phyloP scores from a whole-genome alignment of 2,113 vertebrate genomes.

The Andinoacara biseriatus region DNA sequence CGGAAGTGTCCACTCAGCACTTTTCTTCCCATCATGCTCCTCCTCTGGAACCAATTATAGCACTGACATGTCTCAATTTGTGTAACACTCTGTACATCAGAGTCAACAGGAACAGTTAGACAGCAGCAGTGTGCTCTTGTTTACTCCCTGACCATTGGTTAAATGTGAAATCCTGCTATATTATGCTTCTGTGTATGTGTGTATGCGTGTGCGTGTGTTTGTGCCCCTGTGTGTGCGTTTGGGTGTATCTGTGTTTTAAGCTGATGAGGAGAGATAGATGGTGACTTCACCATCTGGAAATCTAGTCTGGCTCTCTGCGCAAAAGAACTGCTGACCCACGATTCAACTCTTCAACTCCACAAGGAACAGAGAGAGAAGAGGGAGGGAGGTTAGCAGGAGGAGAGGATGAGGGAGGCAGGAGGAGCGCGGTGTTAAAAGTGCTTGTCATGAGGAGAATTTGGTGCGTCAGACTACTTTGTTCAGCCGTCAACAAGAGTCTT shows the following conservation, averaged over 20 bases:
- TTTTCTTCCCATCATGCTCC: constrained; percentile 46
- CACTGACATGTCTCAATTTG: constrained; percentile 34
- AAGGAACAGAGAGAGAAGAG: constrained; percentile 48
- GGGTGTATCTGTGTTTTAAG: constrained; percentile 73
- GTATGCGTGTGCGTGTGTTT: not conserved
- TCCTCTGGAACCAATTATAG: constrained; percentile 41
- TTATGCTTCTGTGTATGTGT: not conserved
- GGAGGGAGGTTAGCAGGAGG: constrained; percentile 40
- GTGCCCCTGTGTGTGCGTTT: constrained; percentile 2
- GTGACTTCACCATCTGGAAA: constrained; percentile 91
- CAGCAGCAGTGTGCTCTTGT: not conserved
- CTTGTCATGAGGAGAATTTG: constrained; percentile 67
- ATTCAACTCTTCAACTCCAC: constrained; percentile 88
- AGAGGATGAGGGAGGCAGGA: constrained; percentile 30
- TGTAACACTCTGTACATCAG: constrained; percentile 8
- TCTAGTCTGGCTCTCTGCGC: constrained; percentile 84
- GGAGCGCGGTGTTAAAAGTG: constrained; percentile 48
- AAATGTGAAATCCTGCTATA: not conserved
- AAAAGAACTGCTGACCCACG: constrained; percentile 89
- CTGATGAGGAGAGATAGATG: constrained; percentile 89
- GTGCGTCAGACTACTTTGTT: constrained; percentile 67
- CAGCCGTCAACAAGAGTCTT: constrained; percentile 48
- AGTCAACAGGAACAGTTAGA: not conserved
- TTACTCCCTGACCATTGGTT: not conserved
- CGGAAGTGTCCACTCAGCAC: constrained; percentile 62